Base-by-base conservation (phyloP, 2,113 vertebrate genomes). In the Aythya baeri region DNA sequence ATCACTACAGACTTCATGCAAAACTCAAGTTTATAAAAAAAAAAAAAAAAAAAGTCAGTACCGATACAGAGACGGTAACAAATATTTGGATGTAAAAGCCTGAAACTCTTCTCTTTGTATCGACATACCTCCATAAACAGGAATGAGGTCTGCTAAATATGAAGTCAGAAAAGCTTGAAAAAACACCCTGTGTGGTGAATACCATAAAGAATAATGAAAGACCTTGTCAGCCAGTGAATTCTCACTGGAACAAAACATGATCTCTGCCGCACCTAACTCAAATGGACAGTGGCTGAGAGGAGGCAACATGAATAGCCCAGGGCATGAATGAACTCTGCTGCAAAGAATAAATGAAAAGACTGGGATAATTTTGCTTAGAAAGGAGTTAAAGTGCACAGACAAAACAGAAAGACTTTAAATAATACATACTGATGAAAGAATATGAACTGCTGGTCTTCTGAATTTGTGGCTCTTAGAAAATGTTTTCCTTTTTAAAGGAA, bases 231-330 rank as follows among this genome's bases (percentile, higher is more conserved):
- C 6, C 1, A 1, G 41, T n/a, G 54, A 92, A 43, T 27, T 21
- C 36, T 59, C 34, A 17, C 2, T 29, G 17, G 50, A 66, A 36
- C 12, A 73, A 74, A 83, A 7, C 16, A 4, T 5, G 38, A 43
- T 11, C 66, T 22, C 29, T 38, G 34, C 20, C n/a, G 15, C 0
- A 1, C 41, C 63, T 11, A 12, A 66, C 27, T 54, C 15, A 5
- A 74, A 36, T 8, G 49, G 25, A 74, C 11, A 86, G 62, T 14
- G 18, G 21, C 55, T 70, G 36, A 58, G 21, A 93, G 12, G 13
- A 79, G 34, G 65, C 63, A 79, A 26, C 4, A 50, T 2, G 0
- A 67, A 67, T 1, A 66, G 20, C 17, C 41, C 50, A 89, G 50
- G 13, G 17, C 13, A 7, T 16, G 8, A 29, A 66, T 7, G 17